These are phyloP conservation scores for Camarhynchus parvulus DNA, from an alignment of 2,113 vertebrate genomes.

Conservation along the genomic window DNA sequence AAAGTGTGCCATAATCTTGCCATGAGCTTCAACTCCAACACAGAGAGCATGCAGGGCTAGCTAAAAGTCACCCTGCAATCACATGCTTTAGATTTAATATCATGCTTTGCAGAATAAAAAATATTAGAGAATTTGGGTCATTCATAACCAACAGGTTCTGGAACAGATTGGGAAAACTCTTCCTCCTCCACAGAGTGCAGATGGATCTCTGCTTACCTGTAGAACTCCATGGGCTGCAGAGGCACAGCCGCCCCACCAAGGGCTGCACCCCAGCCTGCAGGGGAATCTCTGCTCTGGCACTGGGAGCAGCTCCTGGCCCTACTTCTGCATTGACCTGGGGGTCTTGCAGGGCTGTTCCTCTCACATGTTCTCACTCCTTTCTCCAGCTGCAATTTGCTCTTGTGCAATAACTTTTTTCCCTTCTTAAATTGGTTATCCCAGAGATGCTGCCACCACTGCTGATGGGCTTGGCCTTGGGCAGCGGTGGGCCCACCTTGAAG, in stretches of 20 bases:
- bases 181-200: neutral
- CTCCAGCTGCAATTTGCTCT: neutral
- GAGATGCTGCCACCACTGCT: neutral
- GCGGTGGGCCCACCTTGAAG: neutral
- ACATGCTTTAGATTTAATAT: neutral
- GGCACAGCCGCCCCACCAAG: neutral
- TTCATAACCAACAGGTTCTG: neutral
- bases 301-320: neutral
- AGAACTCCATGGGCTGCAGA: neutral
- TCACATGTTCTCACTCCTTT: neutral
- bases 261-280: neutral
- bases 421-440: neutral
- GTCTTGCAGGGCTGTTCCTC: neutral
- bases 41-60: neutral
- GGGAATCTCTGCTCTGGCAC: neutral
- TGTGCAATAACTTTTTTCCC: neutral
- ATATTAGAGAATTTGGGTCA: neutral
- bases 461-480: neutral
- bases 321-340: neutral
- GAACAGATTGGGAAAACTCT: neutral
- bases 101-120: neutral
- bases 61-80: neutral
- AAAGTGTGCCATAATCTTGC: neutral
- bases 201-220: neutral
- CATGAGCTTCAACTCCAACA: neutral